Conservation (phyloP, 2,113 vertebrate genomes). For the Mustela nigripes region DNA sequence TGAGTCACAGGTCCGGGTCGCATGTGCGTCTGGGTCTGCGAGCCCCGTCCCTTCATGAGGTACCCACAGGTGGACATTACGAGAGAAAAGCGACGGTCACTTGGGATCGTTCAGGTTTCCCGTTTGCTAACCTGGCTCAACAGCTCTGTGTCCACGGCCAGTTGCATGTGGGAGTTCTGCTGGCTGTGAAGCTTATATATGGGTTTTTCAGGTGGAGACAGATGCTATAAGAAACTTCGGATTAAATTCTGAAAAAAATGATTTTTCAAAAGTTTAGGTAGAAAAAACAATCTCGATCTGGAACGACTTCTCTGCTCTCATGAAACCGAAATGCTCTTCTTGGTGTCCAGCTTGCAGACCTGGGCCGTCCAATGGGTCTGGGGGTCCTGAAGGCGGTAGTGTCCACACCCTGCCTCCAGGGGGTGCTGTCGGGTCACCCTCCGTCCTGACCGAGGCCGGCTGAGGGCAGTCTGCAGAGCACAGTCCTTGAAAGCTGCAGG, state of each 20-base stretch:
- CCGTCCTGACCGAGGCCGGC: neutral
- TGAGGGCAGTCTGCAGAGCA: fast-evolving
- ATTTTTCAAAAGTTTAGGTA: neutral
- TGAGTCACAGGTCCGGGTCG: neutral
- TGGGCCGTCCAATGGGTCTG: neutral
- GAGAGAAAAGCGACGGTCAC: neutral
- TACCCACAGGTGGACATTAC: too few species aligned
- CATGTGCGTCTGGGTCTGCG: neutral
- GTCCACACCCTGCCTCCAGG: neutral
- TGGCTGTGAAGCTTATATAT: neutral
- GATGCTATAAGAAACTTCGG: neutral
- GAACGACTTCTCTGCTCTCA: neutral
- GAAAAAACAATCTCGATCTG: neutral
- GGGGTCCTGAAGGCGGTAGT: neutral
- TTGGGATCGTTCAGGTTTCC: neutral
- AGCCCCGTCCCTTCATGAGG: neutral
- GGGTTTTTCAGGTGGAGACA: neutral
- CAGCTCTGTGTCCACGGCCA: too few species aligned
- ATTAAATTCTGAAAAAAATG: neutral
- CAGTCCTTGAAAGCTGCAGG: neutral
- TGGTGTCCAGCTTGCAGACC: neutral
- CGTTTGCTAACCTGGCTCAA: neutral
- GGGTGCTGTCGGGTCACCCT: neutral
- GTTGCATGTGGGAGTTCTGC: neutral
- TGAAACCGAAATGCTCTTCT: fast-evolving